Percentiles rank a stretch among this genome's conserved stretches.
Conservation (phyloP, 2,888 invertebrate species). For the Rhogogaster chlorosoma region DNA sequence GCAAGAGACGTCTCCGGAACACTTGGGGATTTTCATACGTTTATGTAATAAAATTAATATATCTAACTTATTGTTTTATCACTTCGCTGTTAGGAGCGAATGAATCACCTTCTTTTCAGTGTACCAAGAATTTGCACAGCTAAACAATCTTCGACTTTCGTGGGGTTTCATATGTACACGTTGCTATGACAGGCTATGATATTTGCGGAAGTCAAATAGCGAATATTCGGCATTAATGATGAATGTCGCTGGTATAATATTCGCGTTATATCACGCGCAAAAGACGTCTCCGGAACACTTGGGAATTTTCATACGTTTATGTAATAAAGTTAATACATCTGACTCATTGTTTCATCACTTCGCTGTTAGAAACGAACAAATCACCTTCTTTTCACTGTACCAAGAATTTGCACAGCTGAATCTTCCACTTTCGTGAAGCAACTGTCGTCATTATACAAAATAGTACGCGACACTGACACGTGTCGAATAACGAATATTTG, state of each 20-base stretch:
- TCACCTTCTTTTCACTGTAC: background rate
- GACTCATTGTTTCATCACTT: background rate
- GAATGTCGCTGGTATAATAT: background rate
- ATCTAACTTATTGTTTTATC: background rate
- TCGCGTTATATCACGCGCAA: background rate
- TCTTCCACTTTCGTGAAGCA: background rate
- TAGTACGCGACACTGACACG: background rate
- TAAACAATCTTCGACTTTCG: background rate
- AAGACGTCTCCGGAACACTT: background rate
- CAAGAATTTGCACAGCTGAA: background rate
- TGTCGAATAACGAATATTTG: background rate
- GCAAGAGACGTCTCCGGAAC: no score
- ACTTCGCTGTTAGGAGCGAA: background rate
- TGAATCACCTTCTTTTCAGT: background rate
- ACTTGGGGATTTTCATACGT: no score
- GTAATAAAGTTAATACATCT: background rate
- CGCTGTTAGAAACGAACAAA: background rate
- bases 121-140: background rate
- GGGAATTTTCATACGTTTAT: background rate
- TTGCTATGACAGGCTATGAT: background rate
- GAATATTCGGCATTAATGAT: background rate
- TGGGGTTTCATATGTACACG: background rate
- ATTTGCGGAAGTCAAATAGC: background rate
- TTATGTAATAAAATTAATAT: background rate
- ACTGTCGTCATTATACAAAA: background rate